Percentiles rank a stretch among this genome's conserved stretches.
Conservation (phyloP, 2,888 invertebrate genomes). For the Acronicta leporina region DNA sequence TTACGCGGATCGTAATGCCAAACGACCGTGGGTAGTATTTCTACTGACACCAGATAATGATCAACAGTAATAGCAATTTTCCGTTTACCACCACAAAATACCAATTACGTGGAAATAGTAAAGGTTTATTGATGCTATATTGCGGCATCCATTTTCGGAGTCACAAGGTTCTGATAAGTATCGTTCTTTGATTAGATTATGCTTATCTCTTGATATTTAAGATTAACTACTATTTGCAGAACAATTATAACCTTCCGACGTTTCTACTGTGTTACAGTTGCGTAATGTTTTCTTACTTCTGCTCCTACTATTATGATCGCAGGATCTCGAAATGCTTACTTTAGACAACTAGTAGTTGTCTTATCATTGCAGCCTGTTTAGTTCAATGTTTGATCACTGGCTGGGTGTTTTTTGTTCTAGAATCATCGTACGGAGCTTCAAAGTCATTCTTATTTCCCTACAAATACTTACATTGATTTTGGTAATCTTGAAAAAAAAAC, state of each 20-base stretch:
- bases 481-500: too few relatives aligned
- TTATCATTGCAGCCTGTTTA: neutral
- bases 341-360: constrained; percentile 14
- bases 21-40: constrained; percentile 9
- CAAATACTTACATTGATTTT: too few relatives aligned
- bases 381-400: neutral
- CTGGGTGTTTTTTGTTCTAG: neutral
- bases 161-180: constrained; percentile 76
- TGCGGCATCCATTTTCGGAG: constrained; percentile 73
- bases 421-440: too few relatives aligned
- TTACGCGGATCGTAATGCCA: constrained; percentile 5
- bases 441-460: too few relatives aligned
- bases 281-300: constrained; percentile 46
- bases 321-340: constrained; percentile 38
- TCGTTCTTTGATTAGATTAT: constrained; percentile 77
- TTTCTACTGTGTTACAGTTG: constrained; percentile 74
- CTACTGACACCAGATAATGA: constrained; percentile 30
- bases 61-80: constrained; percentile 41
- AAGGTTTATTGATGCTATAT: constrained; percentile 72
- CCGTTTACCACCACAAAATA: constrained; percentile 36
- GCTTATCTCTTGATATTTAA: constrained; percentile 77
- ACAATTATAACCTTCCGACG: constrained; percentile 68
- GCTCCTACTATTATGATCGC: constrained; percentile 23
- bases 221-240: constrained; percentile 86
- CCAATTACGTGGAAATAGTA: constrained; percentile 67